Conservation (phyloP, 2,888 invertebrate genomes). For the Caenorhabditis sp. region DNA sequence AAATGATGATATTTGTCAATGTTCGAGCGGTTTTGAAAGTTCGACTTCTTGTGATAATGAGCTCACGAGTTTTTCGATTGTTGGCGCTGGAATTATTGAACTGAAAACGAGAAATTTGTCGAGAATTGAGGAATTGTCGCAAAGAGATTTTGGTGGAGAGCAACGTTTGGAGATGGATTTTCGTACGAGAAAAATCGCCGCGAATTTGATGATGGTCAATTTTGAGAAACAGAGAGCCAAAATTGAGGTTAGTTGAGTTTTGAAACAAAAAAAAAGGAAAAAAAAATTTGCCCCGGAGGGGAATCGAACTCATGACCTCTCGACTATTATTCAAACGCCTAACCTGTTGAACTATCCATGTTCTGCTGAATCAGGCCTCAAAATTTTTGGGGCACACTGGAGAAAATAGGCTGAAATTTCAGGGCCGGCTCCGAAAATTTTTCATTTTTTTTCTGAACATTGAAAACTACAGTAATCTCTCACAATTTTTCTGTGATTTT, state of each 20-base stretch:
- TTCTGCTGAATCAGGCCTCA: too few relatives aligned
- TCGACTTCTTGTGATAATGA: constrained; percentile 2
- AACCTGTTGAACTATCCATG: too few relatives aligned
- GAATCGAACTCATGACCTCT: too few relatives aligned
- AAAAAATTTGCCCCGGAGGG: too few relatives aligned
- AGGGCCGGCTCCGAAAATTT: too few relatives aligned
- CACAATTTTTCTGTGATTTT: too few relatives aligned
- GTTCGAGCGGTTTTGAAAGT: constrained; percentile 21
- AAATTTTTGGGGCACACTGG: too few relatives aligned
- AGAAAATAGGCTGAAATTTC: too few relatives aligned
- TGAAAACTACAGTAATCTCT: too few relatives aligned
- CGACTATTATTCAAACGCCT: too few relatives aligned
- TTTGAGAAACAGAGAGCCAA: constrained; percentile 20
- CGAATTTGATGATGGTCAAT: constrained; percentile 7
- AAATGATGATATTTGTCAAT: constrained; percentile 9
- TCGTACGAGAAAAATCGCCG: constrained; percentile 2
- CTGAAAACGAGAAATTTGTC: constrained; percentile 7
- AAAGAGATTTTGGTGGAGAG: constrained; percentile 5
- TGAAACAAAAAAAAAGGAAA: too few relatives aligned
- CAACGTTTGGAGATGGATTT: constrained; percentile 30
- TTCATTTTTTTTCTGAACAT: too few relatives aligned
- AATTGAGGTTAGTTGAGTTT: constrained; percentile 26
- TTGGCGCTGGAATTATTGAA: constrained; percentile 9
- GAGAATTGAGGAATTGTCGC: not conserved
- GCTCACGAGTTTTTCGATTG: constrained; percentile 11